These are phyloP conservation scores for Andrena hattorfiana DNA, from an alignment of 2,888 invertebrate species.

Conservation along the genomic window DNA sequence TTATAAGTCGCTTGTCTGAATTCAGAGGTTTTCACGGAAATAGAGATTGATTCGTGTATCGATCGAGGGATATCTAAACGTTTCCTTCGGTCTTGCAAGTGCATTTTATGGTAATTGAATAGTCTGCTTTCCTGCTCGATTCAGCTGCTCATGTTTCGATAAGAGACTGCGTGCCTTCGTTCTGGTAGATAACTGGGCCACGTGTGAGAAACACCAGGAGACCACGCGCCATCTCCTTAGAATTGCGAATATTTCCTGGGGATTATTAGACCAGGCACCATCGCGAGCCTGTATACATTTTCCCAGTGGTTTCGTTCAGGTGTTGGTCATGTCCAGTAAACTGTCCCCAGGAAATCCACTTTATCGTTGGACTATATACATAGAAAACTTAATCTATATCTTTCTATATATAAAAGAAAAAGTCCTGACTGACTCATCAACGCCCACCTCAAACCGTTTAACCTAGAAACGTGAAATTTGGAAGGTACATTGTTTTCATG, in stretches of 20 bases:
- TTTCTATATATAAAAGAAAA: too few species aligned
- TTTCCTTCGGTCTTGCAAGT: background rate
- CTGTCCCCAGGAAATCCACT: background rate
- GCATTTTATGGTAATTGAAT: constrained; percentile 41
- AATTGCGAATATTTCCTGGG: constrained; percentile 58
- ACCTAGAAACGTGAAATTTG: too few species aligned
- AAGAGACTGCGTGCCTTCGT: constrained; percentile 66
- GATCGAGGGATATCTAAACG: background rate
- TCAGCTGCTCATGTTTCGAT: constrained; percentile 45
- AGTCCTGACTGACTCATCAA: too few species aligned
- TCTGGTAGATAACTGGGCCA: constrained; percentile 74
- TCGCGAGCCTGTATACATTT: background rate
- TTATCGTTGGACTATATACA: background rate
- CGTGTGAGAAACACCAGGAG: constrained; percentile 40
- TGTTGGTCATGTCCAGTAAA: background rate
- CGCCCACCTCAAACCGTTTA: too few species aligned
- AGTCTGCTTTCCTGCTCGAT: constrained; percentile 40
- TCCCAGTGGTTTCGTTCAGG: background rate
- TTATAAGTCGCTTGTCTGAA: background rate
- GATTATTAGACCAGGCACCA: constrained; percentile 55
- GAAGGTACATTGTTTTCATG: too few species aligned
- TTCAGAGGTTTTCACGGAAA: background rate
- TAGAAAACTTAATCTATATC: too few species aligned
- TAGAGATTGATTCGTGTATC: background rate
- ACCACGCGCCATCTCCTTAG: constrained; percentile 41